A percentile compares a stretch with the other conserved stretches of the same genome.
Conservation (phyloP, 1,140 invertebrate species). For the Eupristina koningsbergeri region DNA sequence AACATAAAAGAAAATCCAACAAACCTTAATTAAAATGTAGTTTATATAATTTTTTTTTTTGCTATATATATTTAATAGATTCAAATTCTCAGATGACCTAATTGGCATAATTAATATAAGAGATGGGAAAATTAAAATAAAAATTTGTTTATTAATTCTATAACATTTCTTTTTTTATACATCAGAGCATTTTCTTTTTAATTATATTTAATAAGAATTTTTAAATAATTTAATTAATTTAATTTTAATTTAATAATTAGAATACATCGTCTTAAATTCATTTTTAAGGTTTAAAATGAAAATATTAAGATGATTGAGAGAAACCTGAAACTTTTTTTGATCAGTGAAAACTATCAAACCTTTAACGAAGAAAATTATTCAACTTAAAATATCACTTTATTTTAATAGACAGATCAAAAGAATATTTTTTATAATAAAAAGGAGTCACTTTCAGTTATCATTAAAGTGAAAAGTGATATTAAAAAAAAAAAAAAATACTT, state of each 20-base stretch:
- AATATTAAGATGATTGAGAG: not conserved
- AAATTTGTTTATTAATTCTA: no score
- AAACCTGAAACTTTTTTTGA: not conserved
- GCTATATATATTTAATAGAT: no score
- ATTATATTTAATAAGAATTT: no score
- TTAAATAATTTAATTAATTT: no score
- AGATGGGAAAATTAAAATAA: no score
- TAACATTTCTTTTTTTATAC: no score
- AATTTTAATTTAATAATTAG: no score
- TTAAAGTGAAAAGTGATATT: not conserved
- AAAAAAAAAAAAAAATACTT: not conserved
- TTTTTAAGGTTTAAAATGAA: not conserved
- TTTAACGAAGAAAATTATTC: conserved; percentile 37
- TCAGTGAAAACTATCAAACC: not conserved
- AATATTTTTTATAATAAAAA: conserved; percentile 31
- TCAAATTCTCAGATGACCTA: no score
- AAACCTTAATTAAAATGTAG: not conserved
- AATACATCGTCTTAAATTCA: not conserved
- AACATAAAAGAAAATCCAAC: not conserved
- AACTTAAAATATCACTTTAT: not conserved
- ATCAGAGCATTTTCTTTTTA: no score
- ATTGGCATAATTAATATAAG: no score
- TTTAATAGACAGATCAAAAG: conserved; percentile 19
- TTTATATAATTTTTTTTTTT: no score
- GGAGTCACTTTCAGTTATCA: not conserved